Evolutionary conservation across 1,140 invertebrate genomes (phyloP), one percentile per base, ranked within the genome.

Genomic region (Drosophila paulistorum): DNA sequence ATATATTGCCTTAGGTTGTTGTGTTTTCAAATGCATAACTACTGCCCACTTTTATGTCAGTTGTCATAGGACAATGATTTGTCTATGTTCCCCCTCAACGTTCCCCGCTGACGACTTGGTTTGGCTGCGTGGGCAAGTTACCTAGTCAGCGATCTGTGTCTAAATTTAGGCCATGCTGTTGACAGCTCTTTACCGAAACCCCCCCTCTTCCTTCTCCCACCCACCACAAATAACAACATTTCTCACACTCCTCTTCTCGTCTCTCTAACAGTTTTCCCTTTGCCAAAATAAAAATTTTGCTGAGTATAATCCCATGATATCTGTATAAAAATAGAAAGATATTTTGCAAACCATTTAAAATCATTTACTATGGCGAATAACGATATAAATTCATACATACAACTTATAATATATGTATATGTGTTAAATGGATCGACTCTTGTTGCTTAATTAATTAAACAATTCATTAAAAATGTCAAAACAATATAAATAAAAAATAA

Each of bases 401-500:
- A 3, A n/a, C 10, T 39, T 23, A 51, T 48, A 48, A 51, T 51
- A 20, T 51, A 11, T 23, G 20, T 23, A 51, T 51, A 26, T 26
- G 23, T 26, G 23, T 26, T n/a, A 23, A 51, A 51, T 51, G 45
- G 45, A 51, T 51, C 45, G 45, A 51, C 45, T 51, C 45, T 51
- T 51, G 45, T 51, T 51, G 45, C 41, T 10, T 30, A 42, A 84
- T 84, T 80, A 74, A 80, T 84, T 84, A 74, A 80, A 74, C 68
- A 84, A 84, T 84, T 84, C 81, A 84, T 84, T 80, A 20, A 84
- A 65, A 67, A 37, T 84, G 81, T 84, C 81, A 84, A 65, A 79
- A 79, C 23, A 37, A 37, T 42, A 57, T 71, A 72, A 41, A 71
- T 69, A 13, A 39, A 30, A 11, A 58, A 7, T 17, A 17, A 17